Conservation (phyloP, 2,113 vertebrate genomes). For the Phyllostomus discolor region DNA sequence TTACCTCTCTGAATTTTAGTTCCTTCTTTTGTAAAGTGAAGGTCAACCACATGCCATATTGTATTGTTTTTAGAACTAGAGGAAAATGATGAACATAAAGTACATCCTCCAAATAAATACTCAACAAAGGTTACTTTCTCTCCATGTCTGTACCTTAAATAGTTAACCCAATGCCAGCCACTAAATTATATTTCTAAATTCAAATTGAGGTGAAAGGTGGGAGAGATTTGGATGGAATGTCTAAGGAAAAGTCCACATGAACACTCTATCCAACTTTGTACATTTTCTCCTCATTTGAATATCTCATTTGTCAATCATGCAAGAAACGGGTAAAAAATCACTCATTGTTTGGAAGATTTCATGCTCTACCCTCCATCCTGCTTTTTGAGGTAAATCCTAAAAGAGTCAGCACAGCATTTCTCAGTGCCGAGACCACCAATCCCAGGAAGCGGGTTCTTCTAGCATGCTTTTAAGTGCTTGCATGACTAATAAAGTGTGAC, state of each 20-base stretch:
- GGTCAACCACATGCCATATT: not conserved
- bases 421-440: constrained; percentile 72
- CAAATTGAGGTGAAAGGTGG: constrained; percentile 6
- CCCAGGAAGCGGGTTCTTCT: constrained; percentile 71
- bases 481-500: constrained; percentile 88
- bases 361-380: constrained; percentile 64
- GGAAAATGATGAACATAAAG: not conserved
- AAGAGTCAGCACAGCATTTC: constrained; percentile 76
- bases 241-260: not conserved
- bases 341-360: constrained; percentile 76
- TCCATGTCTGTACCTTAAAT: not conserved
- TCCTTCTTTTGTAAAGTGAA: not conserved
- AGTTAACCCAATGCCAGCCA: constrained; percentile 42
- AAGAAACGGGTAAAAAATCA: constrained; percentile 51
- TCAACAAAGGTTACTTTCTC: not conserved
- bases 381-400: constrained; percentile 79
- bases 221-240: not conserved
- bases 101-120: fast-evolving
- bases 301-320: constrained; percentile 70
- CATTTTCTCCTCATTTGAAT: constrained; percentile 74
- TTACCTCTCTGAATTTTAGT: not conserved
- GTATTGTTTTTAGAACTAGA: not conserved
- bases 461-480: constrained; percentile 80
- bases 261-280: not conserved
- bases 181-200: constrained; percentile 54